Conservation (phyloP, 2,888 invertebrate species). For the Eulithis prunata region DNA sequence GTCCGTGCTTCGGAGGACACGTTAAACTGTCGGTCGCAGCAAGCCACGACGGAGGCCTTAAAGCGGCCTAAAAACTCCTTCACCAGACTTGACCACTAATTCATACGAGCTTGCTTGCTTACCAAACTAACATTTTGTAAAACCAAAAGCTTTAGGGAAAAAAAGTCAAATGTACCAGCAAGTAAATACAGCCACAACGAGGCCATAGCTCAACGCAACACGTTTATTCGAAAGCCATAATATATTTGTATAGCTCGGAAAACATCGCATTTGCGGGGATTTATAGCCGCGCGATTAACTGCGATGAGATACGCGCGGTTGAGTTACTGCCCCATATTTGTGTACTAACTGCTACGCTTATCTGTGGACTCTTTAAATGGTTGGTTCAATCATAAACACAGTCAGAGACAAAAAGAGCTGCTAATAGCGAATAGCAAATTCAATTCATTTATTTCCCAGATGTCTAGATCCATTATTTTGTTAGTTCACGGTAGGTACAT, state of each 20-base stretch:
- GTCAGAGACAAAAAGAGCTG: too few species aligned
- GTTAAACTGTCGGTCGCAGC: too few species aligned
- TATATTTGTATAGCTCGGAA: conserved; percentile 54
- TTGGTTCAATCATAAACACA: too few species aligned
- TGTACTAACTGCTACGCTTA: conserved; percentile 1
- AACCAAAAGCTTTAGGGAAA: not conserved
- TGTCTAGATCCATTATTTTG: too few species aligned
- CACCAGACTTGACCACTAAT: too few species aligned
- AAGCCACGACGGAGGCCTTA: too few species aligned
- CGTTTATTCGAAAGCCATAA: conserved; percentile 36
- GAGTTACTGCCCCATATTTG: conserved; percentile 52
- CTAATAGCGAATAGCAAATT: too few species aligned
- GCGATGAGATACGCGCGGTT: conserved; percentile 63
- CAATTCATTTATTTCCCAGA: too few species aligned
- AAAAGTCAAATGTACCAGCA: conserved; percentile 22
- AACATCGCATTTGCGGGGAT: conserved; percentile 68
- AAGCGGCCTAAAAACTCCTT: too few species aligned
- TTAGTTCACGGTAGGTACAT: too few species aligned
- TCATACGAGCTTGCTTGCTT: too few species aligned
- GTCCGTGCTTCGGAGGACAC: too few species aligned
- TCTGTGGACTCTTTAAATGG: not conserved
- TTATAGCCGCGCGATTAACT: conserved; percentile 67
- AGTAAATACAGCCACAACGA: conserved; percentile 20
- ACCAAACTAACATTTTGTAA: not conserved
- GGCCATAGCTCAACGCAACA: conserved; percentile 33